Conservation (phyloP, 53 echinoderm and acorn worm species). For the Paracentrotus lividus region DNA sequence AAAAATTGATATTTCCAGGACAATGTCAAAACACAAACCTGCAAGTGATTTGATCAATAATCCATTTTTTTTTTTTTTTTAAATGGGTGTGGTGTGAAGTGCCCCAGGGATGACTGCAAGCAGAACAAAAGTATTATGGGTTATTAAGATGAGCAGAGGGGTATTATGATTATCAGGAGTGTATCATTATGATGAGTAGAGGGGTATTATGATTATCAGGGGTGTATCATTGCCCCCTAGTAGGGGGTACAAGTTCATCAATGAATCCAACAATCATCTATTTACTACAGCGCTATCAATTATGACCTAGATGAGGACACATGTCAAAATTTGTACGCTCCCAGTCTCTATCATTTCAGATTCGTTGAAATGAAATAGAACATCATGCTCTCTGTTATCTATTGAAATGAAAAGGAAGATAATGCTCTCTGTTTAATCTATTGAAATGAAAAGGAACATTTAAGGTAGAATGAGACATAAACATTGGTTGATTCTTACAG, state of each 20-base stretch:
- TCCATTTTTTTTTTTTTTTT: too few species aligned
- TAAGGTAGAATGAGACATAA: too few species aligned
- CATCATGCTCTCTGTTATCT: neutral
- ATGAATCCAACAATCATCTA: neutral
- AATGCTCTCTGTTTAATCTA: neutral
- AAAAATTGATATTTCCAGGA: neutral
- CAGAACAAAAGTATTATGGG: neutral
- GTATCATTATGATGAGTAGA: too few species aligned
- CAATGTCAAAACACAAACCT: neutral
- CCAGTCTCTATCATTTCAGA: neutral
- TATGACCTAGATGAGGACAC: conserved; percentile 10
- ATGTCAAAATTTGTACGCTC: neutral
- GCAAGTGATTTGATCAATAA: neutral
- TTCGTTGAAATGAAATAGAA: conserved; percentile 13
- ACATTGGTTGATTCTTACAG: too few species aligned
- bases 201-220: neutral
- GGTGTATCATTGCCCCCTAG: conserved; percentile 2
- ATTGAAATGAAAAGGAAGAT: neutral
- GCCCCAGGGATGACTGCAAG: conserved; percentile 10
- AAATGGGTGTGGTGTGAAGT: neutral
- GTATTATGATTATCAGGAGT: neutral
- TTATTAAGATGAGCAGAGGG: too few species aligned
- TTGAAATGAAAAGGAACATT: too few species aligned
- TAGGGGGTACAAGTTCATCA: conserved; percentile 55
- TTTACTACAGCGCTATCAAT: neutral